Evolutionary conservation across 2,797 vertebrate species (phyloP), one percentile per base, ranked within the genome.

Genomic region (Syngnathus rostellatus): DNA sequence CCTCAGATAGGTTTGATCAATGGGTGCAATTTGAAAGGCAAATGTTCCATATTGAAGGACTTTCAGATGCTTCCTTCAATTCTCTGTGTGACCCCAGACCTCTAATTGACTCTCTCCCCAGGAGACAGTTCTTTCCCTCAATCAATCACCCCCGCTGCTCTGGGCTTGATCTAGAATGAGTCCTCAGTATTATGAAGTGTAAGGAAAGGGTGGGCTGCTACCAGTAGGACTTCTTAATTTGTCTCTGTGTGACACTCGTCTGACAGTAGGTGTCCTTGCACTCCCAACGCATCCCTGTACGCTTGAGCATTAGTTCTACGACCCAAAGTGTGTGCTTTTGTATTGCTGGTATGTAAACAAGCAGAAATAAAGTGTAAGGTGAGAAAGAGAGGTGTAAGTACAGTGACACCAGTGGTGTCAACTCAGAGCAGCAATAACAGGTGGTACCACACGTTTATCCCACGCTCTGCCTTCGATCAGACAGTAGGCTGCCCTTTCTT

Each of bases 61-160:
- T 77, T 71, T 68, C 73, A 65, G 65, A 68, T 63, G 66, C 72
- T 63, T 81, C 68, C 73, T 68, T 71, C 71, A 62, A 67, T 67
- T 80, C 85, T 82, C 82, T 69, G 84, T 37, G 67, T 88, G 86
- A 88, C 81, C 81, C 80, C 21, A 5, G 71, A 79, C 64, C 77
- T 66, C 71, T 75, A 84, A 83, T 85, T 85, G 77, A 82, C 74
- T 82, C 67, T 81, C 86, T 83, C 85, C 81, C 75, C 86, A 77
- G 83, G 86, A 86, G 48, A 25, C 68, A 65, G 50, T 67, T 62
- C 77, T 82, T 85, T 78, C 78, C 81, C 77, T 77, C 73, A 60
- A 72, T 76, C 71, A 73, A 77, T 77, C 71, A 68, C 84, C 84
- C 88, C 89, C 70, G n/a, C 80, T 75, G 78, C 55, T 73, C 68